These are phyloP conservation scores for Lycocerus yunnanus DNA, from an alignment of 2,888 invertebrate genomes.

Conservation along the genomic window DNA sequence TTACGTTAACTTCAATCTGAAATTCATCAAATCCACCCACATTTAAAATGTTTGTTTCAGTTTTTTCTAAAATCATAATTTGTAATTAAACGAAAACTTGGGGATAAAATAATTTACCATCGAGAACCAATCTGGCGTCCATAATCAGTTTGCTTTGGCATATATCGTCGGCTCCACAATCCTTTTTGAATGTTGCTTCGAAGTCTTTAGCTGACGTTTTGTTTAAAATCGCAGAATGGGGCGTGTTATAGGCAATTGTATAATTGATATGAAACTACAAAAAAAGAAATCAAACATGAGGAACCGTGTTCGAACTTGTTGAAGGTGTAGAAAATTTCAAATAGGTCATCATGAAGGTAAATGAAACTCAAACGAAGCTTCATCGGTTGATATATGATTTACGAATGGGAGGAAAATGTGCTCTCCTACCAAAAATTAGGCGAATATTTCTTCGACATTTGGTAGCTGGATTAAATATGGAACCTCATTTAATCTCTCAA, in stretches of 20 bases:
- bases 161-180: constrained; percentile 85
- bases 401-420: too few relatives aligned
- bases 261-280: constrained; percentile 80
- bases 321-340: too few relatives aligned
- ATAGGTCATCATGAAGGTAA: too few relatives aligned
- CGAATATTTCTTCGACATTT: too few relatives aligned
- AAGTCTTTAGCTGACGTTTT: constrained; percentile 81
- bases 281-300: background rate
- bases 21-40: constrained; percentile 80
- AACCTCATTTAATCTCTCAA: too few relatives aligned
- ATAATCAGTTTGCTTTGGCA: constrained; percentile 84
- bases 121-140: constrained; percentile 60
- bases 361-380: too few relatives aligned
- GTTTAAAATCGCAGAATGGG: constrained; percentile 85
- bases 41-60: constrained; percentile 50
- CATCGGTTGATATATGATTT: too few relatives aligned
- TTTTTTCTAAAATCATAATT: constrained; percentile 42
- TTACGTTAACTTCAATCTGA: constrained; percentile 72
- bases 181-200: constrained; percentile 86
- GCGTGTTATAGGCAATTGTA: constrained; percentile 73
- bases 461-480: too few relatives aligned
- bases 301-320: too few relatives aligned
- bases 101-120: constrained; percentile 43
- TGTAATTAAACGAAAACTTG: constrained; percentile 1
- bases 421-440: too few relatives aligned